Evolutionary conservation across 2,888 invertebrate species (phyloP), one percentile per base, ranked within the genome.

Genomic region (Metacarcinus magister): DNA sequence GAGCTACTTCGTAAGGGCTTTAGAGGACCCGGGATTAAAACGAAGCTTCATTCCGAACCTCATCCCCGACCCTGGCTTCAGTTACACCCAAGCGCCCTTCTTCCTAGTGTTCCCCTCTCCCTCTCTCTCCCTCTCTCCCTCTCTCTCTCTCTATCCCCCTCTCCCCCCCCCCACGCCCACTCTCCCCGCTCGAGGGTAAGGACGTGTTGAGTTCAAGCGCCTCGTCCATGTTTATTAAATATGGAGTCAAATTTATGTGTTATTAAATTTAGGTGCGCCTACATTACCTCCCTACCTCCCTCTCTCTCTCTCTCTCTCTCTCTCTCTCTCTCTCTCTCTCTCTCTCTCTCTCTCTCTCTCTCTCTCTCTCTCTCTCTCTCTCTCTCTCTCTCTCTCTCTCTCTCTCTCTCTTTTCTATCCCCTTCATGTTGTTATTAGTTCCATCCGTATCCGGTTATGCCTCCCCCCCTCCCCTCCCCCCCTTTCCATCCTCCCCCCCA

Each of bases 291-390:
- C 7, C 19, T 23, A 7, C 44, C 8, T 16, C 16, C 43, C 90
- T 43, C 89, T 87, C 89, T 87, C 89, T 87, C 89, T 87, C 89
- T 82, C 82, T 82, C 82, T 82, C 82, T 5, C 8, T 82, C 82
- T 82, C 82, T 82, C n/a, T 32, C 82, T 82, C 82, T 82, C 82
- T 5, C 8, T 82, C 19, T 82, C 82, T 5, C 8, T 82, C 82
- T 82, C 82, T 82, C 82, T 82, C 82, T 82, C 82, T 82, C 82
- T 5, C 8, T 82, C 19, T 82, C 82, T 5, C 8, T 82, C 82
- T 82, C 82, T 82, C 82, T 82, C 82, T 82, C 82, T 82, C 82
- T 5, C 8, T 82, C 19, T 82, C 82, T 5, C 8, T 82, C 82
- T 82, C 82, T 82, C 82, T 82, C 82, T 82, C n/a, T 32, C 82